Percentiles rank a stretch among this genome's conserved stretches.
Conservation (phyloP, 2,797 vertebrate species). For the Leucoraja ocellata region DNA sequence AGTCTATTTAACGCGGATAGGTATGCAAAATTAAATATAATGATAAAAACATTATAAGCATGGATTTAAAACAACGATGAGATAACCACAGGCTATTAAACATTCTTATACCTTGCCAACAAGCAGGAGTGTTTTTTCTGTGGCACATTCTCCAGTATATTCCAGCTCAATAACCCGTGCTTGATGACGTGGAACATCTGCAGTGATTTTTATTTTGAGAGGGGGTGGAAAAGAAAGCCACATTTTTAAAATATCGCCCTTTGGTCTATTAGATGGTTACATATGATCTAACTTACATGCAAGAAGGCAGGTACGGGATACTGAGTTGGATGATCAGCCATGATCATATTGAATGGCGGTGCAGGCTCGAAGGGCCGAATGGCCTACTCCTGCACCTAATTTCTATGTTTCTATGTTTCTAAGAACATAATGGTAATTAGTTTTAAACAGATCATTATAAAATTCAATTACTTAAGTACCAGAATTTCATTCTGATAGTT, state of each 20-base stretch:
- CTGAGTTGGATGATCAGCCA: too few relatives aligned
- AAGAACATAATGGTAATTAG: background rate
- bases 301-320: too few relatives aligned
- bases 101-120: conserved; percentile 63
- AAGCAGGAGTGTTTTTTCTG: conserved; percentile 63
- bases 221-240: background rate
- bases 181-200: conserved; percentile 67
- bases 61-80: background rate
- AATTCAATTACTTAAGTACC: background rate
- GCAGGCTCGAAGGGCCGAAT: too few relatives aligned
- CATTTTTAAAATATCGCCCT: background rate
- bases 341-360: too few relatives aligned
- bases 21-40: background rate
- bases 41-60: background rate
- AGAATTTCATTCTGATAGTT: background rate
- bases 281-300: background rate
- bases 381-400: too few relatives aligned
- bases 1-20: background rate
- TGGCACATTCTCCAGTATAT: conserved; percentile 62
- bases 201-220: background rate
- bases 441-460: background rate
- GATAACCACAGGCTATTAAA: background rate
- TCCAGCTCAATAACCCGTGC: conserved; percentile 65
- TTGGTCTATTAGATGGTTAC: background rate
- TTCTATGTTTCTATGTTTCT: too few relatives aligned